Evolutionary conservation across 2,797 vertebrate species (phyloP).

Genomic region (Eremophila alpestris): DNA sequence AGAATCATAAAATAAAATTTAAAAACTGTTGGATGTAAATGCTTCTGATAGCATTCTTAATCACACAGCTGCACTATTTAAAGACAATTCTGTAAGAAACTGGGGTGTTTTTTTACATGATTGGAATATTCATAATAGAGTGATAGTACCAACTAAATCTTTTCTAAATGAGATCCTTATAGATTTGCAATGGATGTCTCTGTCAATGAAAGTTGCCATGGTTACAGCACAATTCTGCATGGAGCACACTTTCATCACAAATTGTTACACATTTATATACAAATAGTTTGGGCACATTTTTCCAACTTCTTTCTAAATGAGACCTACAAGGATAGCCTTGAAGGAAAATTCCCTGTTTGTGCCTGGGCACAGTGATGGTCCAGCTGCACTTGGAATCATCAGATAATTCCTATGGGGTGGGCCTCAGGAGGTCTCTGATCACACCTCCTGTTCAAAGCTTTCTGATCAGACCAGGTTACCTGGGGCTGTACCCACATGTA

Average conservation of each 20-base stretch:
- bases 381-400: background rate
- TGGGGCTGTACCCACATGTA: background rate
- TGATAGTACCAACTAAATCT: slow-evolving; percentile 16
- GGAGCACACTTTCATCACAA: background rate
- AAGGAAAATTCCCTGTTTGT: background rate
- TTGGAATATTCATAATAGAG: slow-evolving; percentile 43
- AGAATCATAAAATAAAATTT: slow-evolving; percentile 5
- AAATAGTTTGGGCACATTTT: background rate
- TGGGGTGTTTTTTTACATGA: background rate
- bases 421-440: background rate
- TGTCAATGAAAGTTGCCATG: slow-evolving; percentile 47
- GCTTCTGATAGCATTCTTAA: background rate
- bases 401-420: background rate
- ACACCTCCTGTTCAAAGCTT: background rate
- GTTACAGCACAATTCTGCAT: slow-evolving; percentile 34
- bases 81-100: slow-evolving; percentile 14
- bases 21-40: background rate
- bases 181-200: slow-evolving; percentile 37
- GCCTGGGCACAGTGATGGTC: too few species aligned
- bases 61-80: slow-evolving; percentile 27
- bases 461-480: background rate
- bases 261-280: slow-evolving; percentile 25
- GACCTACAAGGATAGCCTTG: background rate
- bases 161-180: slow-evolving; percentile 2
- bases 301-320: background rate